Conservation (phyloP, 2,113 vertebrate species). For the Mustelus asterias region DNA sequence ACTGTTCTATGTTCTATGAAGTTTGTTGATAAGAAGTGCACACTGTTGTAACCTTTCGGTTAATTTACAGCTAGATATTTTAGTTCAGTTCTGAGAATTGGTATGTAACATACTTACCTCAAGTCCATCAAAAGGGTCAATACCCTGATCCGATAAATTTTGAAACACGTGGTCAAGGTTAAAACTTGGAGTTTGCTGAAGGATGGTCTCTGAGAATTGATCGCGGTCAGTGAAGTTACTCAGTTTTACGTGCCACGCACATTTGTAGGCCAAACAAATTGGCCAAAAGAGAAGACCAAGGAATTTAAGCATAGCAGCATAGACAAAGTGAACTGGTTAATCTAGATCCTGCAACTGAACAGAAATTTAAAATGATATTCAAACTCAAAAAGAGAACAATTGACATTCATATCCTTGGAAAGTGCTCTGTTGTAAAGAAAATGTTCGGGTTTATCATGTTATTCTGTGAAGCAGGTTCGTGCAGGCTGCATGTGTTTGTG, state of each 20-base stretch:
- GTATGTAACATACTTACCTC: neutral
- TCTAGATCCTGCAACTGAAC: neutral
- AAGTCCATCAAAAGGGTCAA: neutral
- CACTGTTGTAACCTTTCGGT: neutral
- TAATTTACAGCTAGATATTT: neutral
- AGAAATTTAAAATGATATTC: neutral
- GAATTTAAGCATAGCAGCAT: neutral
- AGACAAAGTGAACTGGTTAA: neutral
- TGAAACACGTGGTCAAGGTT: neutral
- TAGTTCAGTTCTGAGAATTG: neutral
- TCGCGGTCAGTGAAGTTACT: neutral
- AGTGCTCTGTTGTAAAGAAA: neutral
- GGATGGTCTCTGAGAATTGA: neutral
- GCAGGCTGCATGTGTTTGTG: too few relatives aligned
- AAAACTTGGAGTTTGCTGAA: neutral
- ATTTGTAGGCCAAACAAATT: neutral
- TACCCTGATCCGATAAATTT: slow-evolving; percentile 6
- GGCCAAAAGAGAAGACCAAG: neutral
- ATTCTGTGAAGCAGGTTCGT: too few relatives aligned
- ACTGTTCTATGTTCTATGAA: too few relatives aligned
- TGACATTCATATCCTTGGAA: neutral
- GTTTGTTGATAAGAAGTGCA: neutral
- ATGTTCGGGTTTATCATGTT: too few relatives aligned
- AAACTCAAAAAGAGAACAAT: neutral
- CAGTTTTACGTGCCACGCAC: neutral